Evolutionary conservation across 1,140 invertebrate genomes (phyloP), one percentile per base, ranked within the genome.

Genomic region (Fragariocoptes setiger): DNA sequence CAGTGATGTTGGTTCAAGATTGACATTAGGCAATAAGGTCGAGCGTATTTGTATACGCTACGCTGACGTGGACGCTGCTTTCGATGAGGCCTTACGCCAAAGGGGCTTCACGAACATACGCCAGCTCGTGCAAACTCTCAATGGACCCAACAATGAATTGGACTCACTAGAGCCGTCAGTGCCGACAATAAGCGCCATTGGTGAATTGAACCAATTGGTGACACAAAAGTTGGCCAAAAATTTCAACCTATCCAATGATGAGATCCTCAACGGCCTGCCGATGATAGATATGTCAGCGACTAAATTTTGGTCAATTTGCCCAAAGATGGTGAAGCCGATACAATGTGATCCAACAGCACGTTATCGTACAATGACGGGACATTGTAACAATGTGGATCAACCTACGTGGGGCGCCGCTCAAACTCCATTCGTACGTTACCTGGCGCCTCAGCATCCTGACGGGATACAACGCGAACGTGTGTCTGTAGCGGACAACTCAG

Each of bases 261-360:
- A 83, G 51, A 73, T 85, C 38, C 72, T 82, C 50, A 77, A 79
- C 51, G 74, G 72, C 35, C 54, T 86, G 4, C 78, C 79, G 0
- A 59, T 77, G 21, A 76, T 86, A 46, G 79, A 86, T 52, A 82
- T 77, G 0, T 77, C 75, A 2, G 76, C 76, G 49, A 85, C 80
- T 0, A 31, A 20, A 25, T 59, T 80, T 3, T 76, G 85, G 46
- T 59, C 71, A 2, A 74, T 82, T 48, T 86, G 80, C 52, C 79
- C 79, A 4, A 71, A 74, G 1, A 77, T 75, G 53, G 65, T 83
- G 46, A 72, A 74, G 1, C 73, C 76, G 43, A 44, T 44, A 2
- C 43, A 36, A 14, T 45, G 44, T 21, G 44, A 44, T 39, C 40
- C 31, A 2, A 17, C 31, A 12, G 35, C 40, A 37, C 83, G 83